Conservation (phyloP, 2,113 vertebrate species). For the Zosterops lateralis region DNA sequence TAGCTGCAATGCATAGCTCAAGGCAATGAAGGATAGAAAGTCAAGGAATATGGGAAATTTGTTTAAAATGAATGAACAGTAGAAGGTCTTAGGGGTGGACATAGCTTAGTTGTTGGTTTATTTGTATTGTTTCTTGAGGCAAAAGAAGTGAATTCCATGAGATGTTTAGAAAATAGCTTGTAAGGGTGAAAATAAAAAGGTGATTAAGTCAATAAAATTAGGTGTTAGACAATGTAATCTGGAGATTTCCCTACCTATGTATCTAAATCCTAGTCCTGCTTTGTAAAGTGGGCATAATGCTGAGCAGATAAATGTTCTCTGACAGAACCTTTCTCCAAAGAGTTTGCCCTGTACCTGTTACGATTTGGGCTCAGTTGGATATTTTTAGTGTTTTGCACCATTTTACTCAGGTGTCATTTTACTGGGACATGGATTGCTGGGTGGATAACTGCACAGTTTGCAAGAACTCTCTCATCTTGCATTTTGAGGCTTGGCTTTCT, state of each 20-base stretch:
- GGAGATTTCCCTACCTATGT: neutral
- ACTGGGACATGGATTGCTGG: neutral
- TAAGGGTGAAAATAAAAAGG: conserved; percentile 50
- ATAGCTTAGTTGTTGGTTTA: conserved; percentile 63
- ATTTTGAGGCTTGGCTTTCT: neutral
- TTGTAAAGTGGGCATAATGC: neutral
- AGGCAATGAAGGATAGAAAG: conserved; percentile 68
- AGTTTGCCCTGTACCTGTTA: neutral
- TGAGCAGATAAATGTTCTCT: neutral
- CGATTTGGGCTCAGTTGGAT: neutral
- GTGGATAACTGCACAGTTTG: neutral
- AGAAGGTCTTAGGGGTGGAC: conserved; percentile 65
- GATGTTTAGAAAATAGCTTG: conserved; percentile 69
- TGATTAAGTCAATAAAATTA: conserved; percentile 53
- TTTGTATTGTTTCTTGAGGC: conserved; percentile 70
- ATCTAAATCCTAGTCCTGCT: neutral
- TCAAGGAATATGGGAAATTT: conserved; percentile 62
- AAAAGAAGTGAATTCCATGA: conserved; percentile 49
- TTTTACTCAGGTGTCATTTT: neutral
- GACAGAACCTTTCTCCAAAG: neutral
- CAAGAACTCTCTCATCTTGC: accelerated
- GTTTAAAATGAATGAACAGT: conserved; percentile 71
- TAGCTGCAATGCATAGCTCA: conserved; percentile 50
- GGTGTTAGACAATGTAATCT: neutral
- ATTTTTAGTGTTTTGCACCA: accelerated